A percentile compares a stretch with the other conserved stretches of the same genome.
phyloP scores from a whole-genome alignment of 35 echinoderm and acorn worm genomes.

The Ptychodera flava region DNA sequence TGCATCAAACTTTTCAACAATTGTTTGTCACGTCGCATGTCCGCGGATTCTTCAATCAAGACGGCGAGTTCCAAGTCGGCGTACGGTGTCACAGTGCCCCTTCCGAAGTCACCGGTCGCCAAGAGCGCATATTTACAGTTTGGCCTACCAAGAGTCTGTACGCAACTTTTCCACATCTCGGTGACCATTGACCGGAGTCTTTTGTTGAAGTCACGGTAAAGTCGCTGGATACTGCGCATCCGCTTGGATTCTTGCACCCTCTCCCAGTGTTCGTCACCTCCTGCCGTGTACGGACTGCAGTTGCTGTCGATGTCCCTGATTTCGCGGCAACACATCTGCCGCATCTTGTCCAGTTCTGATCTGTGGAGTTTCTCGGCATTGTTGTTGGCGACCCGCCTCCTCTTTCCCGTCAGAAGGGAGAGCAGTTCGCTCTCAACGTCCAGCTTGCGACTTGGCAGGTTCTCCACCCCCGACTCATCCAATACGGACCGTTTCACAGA shows the following conservation, averaged over 20 bases:
- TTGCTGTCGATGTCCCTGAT: neutral
- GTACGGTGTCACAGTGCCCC: neutral
- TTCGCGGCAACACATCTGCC: neutral
- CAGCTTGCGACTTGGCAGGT: neutral
- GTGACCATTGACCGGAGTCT: neutral
- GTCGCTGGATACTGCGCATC: neutral
- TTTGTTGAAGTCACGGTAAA: neutral
- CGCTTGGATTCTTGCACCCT: neutral
- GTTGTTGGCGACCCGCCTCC: neutral
- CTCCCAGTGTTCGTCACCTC: neutral
- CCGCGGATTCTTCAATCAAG: neutral
- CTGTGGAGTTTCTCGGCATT: neutral
- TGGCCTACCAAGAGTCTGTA: neutral
- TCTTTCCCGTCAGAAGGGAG: neutral
- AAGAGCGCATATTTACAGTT: neutral
- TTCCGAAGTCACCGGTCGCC: neutral
- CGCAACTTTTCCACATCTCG: neutral
- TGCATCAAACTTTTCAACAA: neutral
- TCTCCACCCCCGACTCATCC: neutral
- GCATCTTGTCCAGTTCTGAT: neutral
- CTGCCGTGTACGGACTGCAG: neutral
- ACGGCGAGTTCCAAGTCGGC: neutral
- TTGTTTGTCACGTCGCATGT: neutral
- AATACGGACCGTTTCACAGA: neutral
- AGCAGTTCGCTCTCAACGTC: neutral